Conservation (phyloP, 2,113 vertebrate species). For the Orientallactaga bullata region DNA sequence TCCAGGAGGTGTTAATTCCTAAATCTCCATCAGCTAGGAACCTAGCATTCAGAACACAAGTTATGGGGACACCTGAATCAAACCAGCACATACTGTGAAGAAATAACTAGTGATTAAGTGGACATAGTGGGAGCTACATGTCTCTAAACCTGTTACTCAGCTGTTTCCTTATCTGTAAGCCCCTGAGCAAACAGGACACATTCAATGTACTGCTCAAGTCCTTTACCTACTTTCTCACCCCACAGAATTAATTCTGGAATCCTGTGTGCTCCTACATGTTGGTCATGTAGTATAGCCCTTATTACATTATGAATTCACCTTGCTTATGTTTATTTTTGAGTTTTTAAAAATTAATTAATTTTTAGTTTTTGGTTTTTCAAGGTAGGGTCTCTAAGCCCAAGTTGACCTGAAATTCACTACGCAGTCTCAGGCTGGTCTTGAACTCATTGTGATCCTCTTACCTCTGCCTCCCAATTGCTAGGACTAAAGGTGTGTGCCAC, state of each 20-base stretch:
- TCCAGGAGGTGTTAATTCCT: no score
- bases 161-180: neutral
- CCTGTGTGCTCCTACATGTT: constrained; percentile 43
- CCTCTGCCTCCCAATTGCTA: no score
- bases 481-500: no score
- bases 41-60: no score
- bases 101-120: constrained; percentile 16
- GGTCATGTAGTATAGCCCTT: constrained; percentile 27
- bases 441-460: no score
- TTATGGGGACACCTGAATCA: no score
- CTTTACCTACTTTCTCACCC: constrained; percentile 8
- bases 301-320: neutral
- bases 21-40: no score
- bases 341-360: no score
- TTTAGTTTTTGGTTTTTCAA: no score
- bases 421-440: no score
- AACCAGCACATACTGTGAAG: neutral
- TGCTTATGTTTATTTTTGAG: neutral
- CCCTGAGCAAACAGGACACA: constrained; percentile 3
- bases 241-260: constrained; percentile 27
- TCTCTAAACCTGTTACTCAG: neutral
- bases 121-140: neutral
- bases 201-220: constrained; percentile 32
- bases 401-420: no score
- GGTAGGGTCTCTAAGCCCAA: no score